Conservation (phyloP, 2,113 vertebrate species). For the Macquaria ambigua region DNA sequence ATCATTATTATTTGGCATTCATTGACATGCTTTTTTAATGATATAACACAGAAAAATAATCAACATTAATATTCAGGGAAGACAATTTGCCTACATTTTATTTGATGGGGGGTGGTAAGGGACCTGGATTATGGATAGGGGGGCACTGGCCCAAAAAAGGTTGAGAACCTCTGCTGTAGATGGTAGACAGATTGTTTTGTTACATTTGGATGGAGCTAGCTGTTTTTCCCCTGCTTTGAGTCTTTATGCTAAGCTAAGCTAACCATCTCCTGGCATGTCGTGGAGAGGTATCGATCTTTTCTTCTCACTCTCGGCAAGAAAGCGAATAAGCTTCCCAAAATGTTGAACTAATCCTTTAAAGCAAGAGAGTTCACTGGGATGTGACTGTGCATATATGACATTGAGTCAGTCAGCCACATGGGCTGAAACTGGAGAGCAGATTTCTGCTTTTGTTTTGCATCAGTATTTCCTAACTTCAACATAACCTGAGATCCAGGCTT, state of each 20-base stretch:
- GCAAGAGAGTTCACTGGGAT: background rate
- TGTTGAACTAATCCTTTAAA: background rate
- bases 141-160: too few species aligned
- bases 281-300: background rate
- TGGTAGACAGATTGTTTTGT: background rate
- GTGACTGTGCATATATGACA: background rate
- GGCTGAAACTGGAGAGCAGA: constrained; percentile 10
- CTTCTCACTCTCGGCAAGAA: background rate
- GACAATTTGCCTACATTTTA: too few species aligned
- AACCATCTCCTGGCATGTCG: background rate
- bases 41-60: too few species aligned
- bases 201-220: background rate
- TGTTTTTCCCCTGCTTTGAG: background rate
- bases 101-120: too few species aligned
- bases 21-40: too few species aligned
- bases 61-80: too few species aligned
- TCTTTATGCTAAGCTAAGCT: background rate
- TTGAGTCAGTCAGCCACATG: background rate
- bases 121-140: too few species aligned
- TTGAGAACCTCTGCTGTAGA: too few species aligned
- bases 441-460: background rate
- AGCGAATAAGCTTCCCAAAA: background rate
- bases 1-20: too few species aligned
- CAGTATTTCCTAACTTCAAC: background rate
- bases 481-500: background rate